phyloP scores from a whole-genome alignment of 2,113 vertebrate species.

The Esox niger region DNA sequence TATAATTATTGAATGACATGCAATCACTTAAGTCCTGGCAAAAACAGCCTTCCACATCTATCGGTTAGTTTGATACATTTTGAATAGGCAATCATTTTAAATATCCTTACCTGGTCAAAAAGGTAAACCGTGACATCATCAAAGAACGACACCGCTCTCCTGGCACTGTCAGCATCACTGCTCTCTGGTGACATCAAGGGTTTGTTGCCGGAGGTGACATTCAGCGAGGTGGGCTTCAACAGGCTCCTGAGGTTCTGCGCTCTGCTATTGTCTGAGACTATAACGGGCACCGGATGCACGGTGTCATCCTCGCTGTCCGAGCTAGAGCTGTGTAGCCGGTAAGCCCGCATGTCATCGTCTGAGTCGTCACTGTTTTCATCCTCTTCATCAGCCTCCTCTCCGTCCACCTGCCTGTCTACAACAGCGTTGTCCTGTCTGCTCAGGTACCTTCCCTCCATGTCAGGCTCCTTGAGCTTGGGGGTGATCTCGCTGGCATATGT shows the following conservation, averaged over 20 bases:
- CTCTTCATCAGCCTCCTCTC: conserved; percentile 83
- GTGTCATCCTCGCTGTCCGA: conserved; percentile 86
- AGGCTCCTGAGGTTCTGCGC: conserved; percentile 83
- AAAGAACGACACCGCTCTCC: conserved; percentile 88
- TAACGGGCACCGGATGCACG: conserved; percentile 79
- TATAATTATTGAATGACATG: too few species aligned
- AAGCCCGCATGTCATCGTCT: conserved; percentile 86
- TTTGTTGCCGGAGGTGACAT: conserved; percentile 4
- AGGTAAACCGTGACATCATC: conserved; percentile 96
- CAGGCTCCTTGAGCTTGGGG: conserved; percentile 87
- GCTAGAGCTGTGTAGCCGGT: conserved; percentile 84
- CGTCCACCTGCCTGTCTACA: conserved; percentile 75
- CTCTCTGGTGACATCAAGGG: conserved; percentile 26
- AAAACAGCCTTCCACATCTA: too few species aligned
- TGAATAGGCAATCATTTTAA: too few species aligned
- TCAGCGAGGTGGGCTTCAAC: conserved; percentile 71
- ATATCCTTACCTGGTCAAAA: conserved; percentile 94
- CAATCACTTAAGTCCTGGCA: too few species aligned
- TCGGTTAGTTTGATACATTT: too few species aligned
- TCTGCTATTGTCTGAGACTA: conserved; percentile 79
- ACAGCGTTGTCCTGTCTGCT: conserved; percentile 76
- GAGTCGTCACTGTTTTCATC: conserved; percentile 97
- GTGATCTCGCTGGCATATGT: conserved; percentile 67
- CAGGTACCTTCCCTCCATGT: conserved; percentile 89
- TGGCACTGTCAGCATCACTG: conserved; percentile 58